These are phyloP conservation scores for Thaleichthys pacificus DNA, from an alignment of 2,797 vertebrate species.

Conservation along the genomic window DNA sequence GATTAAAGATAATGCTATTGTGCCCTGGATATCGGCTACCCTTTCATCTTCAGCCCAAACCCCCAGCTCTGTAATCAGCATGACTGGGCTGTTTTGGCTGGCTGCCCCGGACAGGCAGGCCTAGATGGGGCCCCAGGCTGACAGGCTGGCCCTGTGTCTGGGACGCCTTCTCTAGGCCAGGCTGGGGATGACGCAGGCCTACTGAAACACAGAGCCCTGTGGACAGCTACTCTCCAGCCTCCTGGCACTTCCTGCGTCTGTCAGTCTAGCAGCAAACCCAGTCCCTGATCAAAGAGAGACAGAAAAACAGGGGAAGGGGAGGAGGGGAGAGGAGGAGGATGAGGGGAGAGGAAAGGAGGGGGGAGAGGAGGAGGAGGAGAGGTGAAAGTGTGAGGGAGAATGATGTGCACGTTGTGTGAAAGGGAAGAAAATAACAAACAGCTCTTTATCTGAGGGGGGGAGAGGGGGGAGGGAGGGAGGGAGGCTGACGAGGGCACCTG, in stretches of 20 bases:
- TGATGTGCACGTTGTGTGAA: constrained; percentile 59
- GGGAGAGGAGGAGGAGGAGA: constrained; percentile 17
- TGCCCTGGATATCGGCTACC: constrained; percentile 46
- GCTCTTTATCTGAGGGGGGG: constrained; percentile 63
- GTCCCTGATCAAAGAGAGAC: constrained; percentile 74
- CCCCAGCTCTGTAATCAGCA: constrained; percentile 37
- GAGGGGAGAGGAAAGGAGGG: too few species aligned
- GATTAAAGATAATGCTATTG: constrained; percentile 50
- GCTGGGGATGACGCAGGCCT: constrained; percentile 64
- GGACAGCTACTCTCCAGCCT: constrained; percentile 57
- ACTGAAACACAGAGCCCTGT: constrained; percentile 64
- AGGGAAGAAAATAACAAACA: constrained; percentile 65
- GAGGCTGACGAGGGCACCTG: constrained; percentile 67
- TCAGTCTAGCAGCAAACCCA: constrained; percentile 71
- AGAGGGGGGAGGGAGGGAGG: constrained; percentile 6
- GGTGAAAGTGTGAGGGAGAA: constrained; percentile 69
- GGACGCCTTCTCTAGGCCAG: constrained; percentile 28
- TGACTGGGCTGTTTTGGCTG: constrained; percentile 51
- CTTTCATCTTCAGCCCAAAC: constrained; percentile 27
- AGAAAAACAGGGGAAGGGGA: constrained; percentile 31
- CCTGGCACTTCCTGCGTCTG: constrained; percentile 72
- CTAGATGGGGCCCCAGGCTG: constrained; percentile 63
- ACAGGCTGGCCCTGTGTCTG: constrained; percentile 65
- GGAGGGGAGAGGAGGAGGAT: too few species aligned
- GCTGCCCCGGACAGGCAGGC: constrained; percentile 57